Evolutionary conservation across 2,797 vertebrate species (phyloP).

Genomic region (Simalia tracyae): DNA sequence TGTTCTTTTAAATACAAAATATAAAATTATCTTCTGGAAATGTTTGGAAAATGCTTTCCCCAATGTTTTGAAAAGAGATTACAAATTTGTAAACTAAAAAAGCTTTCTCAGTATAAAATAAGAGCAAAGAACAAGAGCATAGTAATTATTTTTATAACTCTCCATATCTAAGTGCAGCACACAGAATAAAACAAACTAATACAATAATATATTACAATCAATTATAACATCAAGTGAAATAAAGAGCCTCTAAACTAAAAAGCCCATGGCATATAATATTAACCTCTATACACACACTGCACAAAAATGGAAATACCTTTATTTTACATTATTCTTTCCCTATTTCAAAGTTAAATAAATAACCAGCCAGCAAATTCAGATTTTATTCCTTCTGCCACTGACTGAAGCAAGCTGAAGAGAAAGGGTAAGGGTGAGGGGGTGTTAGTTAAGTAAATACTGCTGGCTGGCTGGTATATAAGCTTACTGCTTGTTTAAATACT

Average conservation of each 20-base stretch:
- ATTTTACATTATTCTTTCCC: background rate
- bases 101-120: background rate
- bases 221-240: background rate
- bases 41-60: background rate
- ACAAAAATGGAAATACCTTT: background rate
- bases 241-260: too few relatives aligned
- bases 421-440: too few relatives aligned
- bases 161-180: background rate
- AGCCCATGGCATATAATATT: too few relatives aligned
- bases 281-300: too few relatives aligned
- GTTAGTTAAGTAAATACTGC: too few relatives aligned
- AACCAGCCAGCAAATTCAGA: too few relatives aligned
- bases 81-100: background rate
- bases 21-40: background rate
- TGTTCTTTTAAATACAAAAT: slow-evolving; percentile 81
- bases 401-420: too few relatives aligned
- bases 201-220: background rate
- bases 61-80: background rate
- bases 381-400: too few relatives aligned
- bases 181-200: background rate
- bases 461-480: too few relatives aligned
- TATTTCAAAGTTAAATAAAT: background rate
- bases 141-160: background rate
- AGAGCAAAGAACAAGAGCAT: background rate
- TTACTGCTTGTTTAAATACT: too few relatives aligned